Percentiles rank a stretch among this genome's conserved stretches.
Evolutionary conservation across 2,888 invertebrate species (phyloP).

Genomic region (Tineola bisselliella): DNA sequence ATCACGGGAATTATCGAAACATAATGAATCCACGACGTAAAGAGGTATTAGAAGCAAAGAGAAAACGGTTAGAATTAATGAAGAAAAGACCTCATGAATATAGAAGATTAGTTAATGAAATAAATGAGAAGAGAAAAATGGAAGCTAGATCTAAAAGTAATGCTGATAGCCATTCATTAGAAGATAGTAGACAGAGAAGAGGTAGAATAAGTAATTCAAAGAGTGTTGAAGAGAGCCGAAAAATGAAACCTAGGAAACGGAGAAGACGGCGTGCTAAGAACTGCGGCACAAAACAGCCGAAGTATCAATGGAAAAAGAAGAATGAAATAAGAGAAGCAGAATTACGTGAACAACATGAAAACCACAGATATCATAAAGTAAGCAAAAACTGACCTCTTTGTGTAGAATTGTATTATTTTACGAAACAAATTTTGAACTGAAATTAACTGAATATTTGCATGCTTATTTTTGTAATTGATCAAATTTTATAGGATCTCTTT

Average conservation of each 20-base stretch:
- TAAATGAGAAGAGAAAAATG: constrained; percentile 39
- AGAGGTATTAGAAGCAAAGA: constrained; percentile 43
- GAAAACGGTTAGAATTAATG: constrained; percentile 42
- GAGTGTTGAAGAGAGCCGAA: constrained; percentile 29
- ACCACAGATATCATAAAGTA: constrained; percentile 4
- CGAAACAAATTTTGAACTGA: too few species aligned
- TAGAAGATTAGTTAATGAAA: constrained; percentile 25
- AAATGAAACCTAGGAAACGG: constrained; percentile 37
- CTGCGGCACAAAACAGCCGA: constrained; percentile 59
- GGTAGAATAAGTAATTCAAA: background rate
- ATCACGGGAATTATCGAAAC: constrained; percentile 69
- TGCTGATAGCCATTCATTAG: background rate
- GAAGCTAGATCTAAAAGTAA: constrained; percentile 21
- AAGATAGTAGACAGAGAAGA: constrained; percentile 25
- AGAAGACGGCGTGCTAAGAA: constrained; percentile 45
- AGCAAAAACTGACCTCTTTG: background rate
- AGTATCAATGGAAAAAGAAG: constrained; percentile 46
- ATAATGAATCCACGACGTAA: constrained; percentile 53
- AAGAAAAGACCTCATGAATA: constrained; percentile 49
- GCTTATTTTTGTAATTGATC: too few species aligned
- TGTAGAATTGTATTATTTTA: too few species aligned
- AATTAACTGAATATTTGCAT: too few species aligned
- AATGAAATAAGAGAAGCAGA: constrained; percentile 24
- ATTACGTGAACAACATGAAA: constrained; percentile 16
- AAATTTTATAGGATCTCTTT: too few species aligned